Evolutionary conservation across 2,797 vertebrate genomes (phyloP).

Genomic region (Eupleurogrammus muticus): DNA sequence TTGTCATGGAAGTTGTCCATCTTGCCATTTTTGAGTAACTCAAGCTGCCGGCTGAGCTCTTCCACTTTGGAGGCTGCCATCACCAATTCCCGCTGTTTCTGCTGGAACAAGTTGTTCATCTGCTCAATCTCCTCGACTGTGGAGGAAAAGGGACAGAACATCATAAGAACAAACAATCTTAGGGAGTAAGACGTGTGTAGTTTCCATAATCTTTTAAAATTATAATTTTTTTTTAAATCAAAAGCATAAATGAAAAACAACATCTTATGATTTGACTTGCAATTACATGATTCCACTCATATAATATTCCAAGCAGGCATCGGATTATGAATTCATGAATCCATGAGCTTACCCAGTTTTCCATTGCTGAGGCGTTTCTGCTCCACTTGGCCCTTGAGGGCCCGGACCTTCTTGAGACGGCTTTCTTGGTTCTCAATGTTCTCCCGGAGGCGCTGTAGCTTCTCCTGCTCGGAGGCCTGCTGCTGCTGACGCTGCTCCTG

Average conservation of each 20-base stretch:
- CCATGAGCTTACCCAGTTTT: constrained; percentile 87
- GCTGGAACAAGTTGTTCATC: constrained; percentile 98
- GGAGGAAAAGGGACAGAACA: constrained; percentile 9
- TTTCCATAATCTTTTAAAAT: not conserved
- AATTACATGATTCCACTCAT: not conserved
- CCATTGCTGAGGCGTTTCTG: constrained; percentile 97
- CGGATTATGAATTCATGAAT: not conserved
- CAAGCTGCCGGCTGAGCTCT: constrained; percentile 94
- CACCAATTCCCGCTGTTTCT: constrained; percentile 95
- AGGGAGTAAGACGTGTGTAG: not conserved
- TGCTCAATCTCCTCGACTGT: constrained; percentile 98
- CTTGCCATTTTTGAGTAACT: constrained; percentile 93
- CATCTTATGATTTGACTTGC: not conserved
- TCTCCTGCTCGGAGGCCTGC: constrained; percentile 93
- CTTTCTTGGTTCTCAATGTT: constrained; percentile 96
- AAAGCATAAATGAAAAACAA: not conserved
- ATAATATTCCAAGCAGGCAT: not conserved
- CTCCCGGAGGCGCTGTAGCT: constrained; percentile 91
- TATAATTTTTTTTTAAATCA: not conserved
- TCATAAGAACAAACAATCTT: not conserved
- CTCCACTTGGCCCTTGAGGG: constrained; percentile 96
- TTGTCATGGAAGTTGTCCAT: constrained; percentile 90
- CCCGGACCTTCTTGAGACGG: constrained; percentile 94
- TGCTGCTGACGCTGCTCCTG: constrained; percentile 94
- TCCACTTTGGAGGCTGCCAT: constrained; percentile 95